Conservation (phyloP, 2,888 invertebrate species). For the Brenthis ino region DNA sequence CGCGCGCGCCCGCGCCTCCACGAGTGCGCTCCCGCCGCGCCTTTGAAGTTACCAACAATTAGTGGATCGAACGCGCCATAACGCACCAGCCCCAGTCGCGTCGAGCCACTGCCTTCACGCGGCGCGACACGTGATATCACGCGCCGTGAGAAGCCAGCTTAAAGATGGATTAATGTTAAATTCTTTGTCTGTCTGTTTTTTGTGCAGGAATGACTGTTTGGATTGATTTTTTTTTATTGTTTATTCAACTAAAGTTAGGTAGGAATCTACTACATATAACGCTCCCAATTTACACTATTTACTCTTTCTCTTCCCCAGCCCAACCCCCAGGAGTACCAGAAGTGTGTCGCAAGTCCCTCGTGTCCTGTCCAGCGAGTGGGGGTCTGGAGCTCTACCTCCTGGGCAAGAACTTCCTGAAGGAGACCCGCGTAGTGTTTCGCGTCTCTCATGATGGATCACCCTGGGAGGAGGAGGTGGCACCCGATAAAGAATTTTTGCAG, state of each 20-base stretch:
- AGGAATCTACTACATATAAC: not conserved
- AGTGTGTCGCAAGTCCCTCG: slow-evolving; percentile 93
- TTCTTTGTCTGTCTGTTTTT: no score
- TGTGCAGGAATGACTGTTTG: no score
- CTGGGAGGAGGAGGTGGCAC: slow-evolving; percentile 91
- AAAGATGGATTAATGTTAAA: no score
- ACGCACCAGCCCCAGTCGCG: no score
- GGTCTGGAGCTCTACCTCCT: slow-evolving; percentile 93
- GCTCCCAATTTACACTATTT: not conserved
- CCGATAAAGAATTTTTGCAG: slow-evolving; percentile 94
- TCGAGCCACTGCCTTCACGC: no score
- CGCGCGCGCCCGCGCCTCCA: no score
- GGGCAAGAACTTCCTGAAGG: slow-evolving; percentile 96
- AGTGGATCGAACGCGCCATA: no score
- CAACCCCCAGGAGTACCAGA: slow-evolving; percentile 96
- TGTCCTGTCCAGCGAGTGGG: slow-evolving; percentile 89
- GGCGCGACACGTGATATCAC: no score
- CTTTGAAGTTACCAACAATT: no score
- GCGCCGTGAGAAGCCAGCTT: no score
- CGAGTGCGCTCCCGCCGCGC: no score
- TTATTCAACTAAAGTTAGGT: not conserved
- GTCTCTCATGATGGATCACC: slow-evolving; percentile 80
- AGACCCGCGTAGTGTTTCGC: slow-evolving; percentile 92
- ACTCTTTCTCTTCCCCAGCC: slow-evolving; percentile 77
- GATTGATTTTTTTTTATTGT: not conserved